Conservation (phyloP, 1,140 invertebrate genomes). For the Zaprionus taronus region DNA sequence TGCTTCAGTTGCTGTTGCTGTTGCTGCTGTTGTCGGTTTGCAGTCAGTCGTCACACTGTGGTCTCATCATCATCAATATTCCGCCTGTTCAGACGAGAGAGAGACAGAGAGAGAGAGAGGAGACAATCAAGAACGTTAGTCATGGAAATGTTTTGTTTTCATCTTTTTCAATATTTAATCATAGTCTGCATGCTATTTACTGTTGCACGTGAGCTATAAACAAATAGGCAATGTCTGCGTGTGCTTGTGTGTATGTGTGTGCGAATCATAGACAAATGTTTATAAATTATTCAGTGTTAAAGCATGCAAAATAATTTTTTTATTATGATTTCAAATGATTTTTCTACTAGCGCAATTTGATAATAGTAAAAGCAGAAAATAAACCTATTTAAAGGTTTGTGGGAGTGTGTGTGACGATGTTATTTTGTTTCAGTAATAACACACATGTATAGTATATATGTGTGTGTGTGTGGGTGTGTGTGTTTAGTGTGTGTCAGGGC, state of each 20-base stretch:
- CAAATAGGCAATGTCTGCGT: neutral
- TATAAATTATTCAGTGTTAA: constrained; percentile 8
- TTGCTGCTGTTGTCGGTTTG: constrained; percentile 35
- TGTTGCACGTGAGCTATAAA: constrained; percentile 8
- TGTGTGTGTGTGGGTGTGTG: constrained; percentile 26
- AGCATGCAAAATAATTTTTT: neutral
- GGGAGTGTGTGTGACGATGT: constrained; percentile 11
- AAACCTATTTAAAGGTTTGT: constrained; percentile 17
- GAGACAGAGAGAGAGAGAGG: neutral
- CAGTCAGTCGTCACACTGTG: constrained; percentile 77
- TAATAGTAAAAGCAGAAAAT: constrained; percentile 39
- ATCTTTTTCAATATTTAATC: constrained; percentile 13
- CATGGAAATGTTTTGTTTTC: constrained; percentile 16
- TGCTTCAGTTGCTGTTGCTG: constrained; percentile 24
- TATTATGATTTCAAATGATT: neutral
- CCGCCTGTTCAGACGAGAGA: constrained; percentile 64
- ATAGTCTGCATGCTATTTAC: constrained; percentile 13
- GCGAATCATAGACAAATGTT: neutral
- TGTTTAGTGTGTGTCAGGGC: constrained; percentile 17
- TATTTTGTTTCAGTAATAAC: constrained; percentile 19
- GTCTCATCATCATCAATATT: constrained; percentile 85
- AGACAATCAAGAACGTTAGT: constrained; percentile 5
- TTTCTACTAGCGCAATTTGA: constrained; percentile 5
- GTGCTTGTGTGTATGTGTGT: neutral
- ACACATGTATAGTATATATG: neutral